Percentiles rank a stretch among this genome's conserved stretches.
phyloP scores from a whole-genome alignment of 2,113 vertebrate species.

The Gavialis gangeticus region DNA sequence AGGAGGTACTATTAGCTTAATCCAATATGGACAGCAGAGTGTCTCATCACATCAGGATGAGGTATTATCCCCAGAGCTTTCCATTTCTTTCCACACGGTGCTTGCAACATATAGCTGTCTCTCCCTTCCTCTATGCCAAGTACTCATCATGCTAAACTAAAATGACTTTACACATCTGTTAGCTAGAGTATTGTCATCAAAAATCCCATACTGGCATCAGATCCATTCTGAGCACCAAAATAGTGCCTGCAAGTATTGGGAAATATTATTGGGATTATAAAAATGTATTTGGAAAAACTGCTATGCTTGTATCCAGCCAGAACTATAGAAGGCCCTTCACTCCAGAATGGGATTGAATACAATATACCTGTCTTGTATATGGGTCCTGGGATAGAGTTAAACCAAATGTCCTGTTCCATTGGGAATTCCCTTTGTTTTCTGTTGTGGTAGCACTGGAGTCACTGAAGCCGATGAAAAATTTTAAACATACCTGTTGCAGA shows the following conservation, averaged over 20 bases:
- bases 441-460: background rate
- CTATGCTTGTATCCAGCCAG: background rate
- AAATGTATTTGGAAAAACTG: background rate
- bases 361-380: background rate
- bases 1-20: background rate
- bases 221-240: background rate
- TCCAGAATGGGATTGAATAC: background rate
- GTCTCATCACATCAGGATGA: background rate
- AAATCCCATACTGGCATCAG: background rate
- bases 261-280: background rate
- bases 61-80: background rate
- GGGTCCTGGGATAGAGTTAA: background rate
- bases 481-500: background rate
- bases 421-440: background rate
- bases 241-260: background rate
- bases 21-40: background rate
- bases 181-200: background rate
- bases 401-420: background rate
- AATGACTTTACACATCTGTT: background rate
- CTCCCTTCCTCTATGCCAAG: background rate
- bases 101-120: background rate
- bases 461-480: background rate
- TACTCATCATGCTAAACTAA: background rate
- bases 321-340: accelerated
- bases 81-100: background rate